Evolutionary conservation across 1,140 invertebrate genomes (phyloP).

Genomic region (Cylas formicarius): DNA sequence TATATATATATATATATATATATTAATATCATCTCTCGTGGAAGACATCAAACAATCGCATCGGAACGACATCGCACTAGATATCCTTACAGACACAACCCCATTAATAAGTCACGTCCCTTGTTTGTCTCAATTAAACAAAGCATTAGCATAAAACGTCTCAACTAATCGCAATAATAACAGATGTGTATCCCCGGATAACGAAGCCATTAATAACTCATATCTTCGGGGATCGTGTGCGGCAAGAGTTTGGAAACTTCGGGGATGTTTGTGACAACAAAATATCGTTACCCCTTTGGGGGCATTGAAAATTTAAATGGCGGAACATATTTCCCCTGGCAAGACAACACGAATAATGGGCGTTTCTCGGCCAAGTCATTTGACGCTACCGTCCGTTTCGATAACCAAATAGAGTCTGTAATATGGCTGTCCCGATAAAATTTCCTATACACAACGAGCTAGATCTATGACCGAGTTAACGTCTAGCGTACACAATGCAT

Average conservation of each 20-base stretch:
- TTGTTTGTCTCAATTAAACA: slow-evolving; percentile 6
- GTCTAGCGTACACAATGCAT: no score
- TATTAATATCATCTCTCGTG: no score
- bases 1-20: no score
- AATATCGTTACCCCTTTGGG: slow-evolving; percentile 10
- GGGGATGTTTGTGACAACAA: slow-evolving; percentile 20
- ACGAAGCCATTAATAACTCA: slow-evolving; percentile 23
- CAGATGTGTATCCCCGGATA: slow-evolving; percentile 23
- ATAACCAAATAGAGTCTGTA: background rate
- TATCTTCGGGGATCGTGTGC: slow-evolving; percentile 17
- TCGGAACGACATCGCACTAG: no score
- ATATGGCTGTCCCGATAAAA: background rate
- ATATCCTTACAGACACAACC: no score
- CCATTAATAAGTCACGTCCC: no score
- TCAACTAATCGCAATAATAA: slow-evolving; percentile 18
- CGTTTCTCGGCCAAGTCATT: background rate
- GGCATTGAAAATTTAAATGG: background rate
- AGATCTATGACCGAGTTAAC: no score
- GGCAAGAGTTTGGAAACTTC: slow-evolving; percentile 19
- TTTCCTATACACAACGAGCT: background rate
- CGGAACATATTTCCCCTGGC: background rate
- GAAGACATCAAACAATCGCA: no score
- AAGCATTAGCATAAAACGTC: slow-evolving; percentile 12
- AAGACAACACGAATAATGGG: slow-evolving; percentile 1
- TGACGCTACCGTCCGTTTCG: background rate